These are phyloP conservation scores for Pseudopipra pipra DNA, from an alignment of 2,113 vertebrate genomes.

Conservation along the genomic window DNA sequence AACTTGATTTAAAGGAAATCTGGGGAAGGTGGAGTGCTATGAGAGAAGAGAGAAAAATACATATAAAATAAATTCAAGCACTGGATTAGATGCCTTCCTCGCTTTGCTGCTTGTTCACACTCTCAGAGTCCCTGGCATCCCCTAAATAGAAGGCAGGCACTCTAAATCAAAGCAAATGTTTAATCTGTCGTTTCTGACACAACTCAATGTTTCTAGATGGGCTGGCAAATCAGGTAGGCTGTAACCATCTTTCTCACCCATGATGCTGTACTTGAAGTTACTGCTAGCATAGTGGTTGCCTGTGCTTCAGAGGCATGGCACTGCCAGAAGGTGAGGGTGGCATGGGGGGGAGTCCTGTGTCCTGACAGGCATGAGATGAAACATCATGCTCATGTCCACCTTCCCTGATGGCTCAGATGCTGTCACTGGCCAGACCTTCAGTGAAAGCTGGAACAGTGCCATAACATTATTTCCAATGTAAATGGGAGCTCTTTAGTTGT, in stretches of 20 bases:
- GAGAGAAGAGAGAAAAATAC: conserved; percentile 28
- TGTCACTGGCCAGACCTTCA: background rate
- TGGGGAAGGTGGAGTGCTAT: conserved; percentile 5
- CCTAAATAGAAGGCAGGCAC: conserved; percentile 19
- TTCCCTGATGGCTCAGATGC: background rate
- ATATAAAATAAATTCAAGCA: conserved; percentile 11
- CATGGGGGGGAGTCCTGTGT: fast-evolving
- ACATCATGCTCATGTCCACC: background rate
- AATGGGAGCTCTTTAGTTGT: background rate
- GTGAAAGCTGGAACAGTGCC: background rate
- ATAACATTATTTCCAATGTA: background rate
- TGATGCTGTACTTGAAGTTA: background rate
- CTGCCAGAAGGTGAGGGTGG: background rate
- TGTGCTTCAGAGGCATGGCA: background rate
- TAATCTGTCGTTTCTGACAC: conserved; percentile 5
- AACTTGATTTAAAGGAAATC: conserved; percentile 25
- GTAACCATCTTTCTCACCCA: background rate
- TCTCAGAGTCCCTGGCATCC: background rate
- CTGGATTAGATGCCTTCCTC: conserved; percentile 3
- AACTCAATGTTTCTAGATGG: background rate
- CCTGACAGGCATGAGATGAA: background rate
- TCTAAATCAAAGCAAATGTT: conserved; percentile 26
- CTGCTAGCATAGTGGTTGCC: background rate
- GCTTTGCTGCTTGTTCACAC: background rate
- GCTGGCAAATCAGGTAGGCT: conserved; percentile 28